A percentile compares a stretch with the other conserved stretches of the same genome.
phyloP scores from a whole-genome alignment of 2,888 invertebrate species.

The Mimas tiliae region DNA sequence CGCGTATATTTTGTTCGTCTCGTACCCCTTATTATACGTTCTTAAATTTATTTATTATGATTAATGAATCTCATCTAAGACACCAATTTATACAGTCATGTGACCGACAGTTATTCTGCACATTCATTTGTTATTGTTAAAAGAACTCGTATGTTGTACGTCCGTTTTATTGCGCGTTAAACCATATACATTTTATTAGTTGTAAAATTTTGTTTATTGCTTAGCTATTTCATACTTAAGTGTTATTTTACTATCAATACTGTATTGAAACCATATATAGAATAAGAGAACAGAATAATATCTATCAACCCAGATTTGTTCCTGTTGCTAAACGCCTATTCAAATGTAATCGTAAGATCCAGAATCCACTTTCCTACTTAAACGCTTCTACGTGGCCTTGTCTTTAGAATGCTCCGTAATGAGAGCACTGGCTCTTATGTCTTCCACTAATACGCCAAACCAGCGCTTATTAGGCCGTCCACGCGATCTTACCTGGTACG shows the following conservation, averaged over 20 bases:
- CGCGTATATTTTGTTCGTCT: not conserved
- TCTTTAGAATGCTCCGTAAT: no score
- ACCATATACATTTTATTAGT: constrained; percentile 1
- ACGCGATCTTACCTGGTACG: no score
- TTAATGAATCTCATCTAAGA: constrained; percentile 13
- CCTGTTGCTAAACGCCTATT: no score
- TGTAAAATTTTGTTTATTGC: constrained; percentile 7
- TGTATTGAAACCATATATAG: not conserved
- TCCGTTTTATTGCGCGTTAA: not conserved
- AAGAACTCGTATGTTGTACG: not conserved
- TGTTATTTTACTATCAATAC: not conserved
- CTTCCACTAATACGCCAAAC: no score
- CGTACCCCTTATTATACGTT: constrained; percentile 6
- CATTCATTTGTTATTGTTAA: constrained; percentile 24
- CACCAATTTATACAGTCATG: constrained; percentile 3
- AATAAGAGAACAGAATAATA: no score
- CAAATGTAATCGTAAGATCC: no score
- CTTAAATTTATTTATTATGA: constrained; percentile 8
- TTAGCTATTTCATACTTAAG: not conserved
- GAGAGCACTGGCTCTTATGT: no score
- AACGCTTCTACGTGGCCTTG: no score
- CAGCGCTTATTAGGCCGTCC: no score
- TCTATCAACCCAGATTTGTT: no score
- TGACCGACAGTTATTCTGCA: constrained; percentile 1
- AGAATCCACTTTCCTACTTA: no score